phyloP scores from a whole-genome alignment of 2,888 invertebrate species.

The Eledona agricola region DNA sequence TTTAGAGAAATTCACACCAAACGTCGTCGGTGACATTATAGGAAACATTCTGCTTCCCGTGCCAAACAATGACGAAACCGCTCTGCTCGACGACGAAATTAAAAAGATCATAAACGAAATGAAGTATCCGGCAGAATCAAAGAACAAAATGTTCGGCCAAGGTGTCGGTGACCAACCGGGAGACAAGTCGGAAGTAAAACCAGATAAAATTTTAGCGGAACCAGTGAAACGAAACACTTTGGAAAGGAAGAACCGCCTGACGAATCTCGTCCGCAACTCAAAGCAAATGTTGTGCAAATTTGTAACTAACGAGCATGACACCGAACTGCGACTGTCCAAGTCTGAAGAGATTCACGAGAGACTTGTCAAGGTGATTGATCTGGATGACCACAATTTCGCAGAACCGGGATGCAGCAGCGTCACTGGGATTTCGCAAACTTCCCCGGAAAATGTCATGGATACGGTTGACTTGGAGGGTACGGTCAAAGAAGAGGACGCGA shows the following conservation, averaged over 20 bases:
- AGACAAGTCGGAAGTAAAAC: constrained; percentile 36
- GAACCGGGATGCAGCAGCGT: constrained; percentile 14
- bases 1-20: constrained; percentile 29
- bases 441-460: constrained; percentile 20
- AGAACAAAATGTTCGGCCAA: constrained; percentile 20
- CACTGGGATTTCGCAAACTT: constrained; percentile 9
- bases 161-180: constrained; percentile 49
- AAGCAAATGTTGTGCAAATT: constrained; percentile 53
- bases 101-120: constrained; percentile 43
- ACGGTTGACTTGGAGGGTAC: constrained; percentile 41
- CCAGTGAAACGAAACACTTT: constrained; percentile 52
- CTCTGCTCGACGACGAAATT: constrained; percentile 38
- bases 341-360: constrained; percentile 51
- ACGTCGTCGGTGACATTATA: constrained; percentile 45
- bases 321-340: constrained; percentile 41
- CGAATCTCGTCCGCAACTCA: constrained; percentile 60
- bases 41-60: constrained; percentile 37
- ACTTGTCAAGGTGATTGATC: constrained; percentile 50
- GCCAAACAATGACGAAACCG: constrained; percentile 27
- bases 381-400: constrained; percentile 11
- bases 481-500: constrained; percentile 29
- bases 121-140: constrained; percentile 35
- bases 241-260: constrained; percentile 62
- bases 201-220: constrained; percentile 32
- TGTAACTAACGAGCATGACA: constrained; percentile 51